phyloP scores from a whole-genome alignment of 2,888 invertebrate species.

The Protodeltote pygarga region DNA sequence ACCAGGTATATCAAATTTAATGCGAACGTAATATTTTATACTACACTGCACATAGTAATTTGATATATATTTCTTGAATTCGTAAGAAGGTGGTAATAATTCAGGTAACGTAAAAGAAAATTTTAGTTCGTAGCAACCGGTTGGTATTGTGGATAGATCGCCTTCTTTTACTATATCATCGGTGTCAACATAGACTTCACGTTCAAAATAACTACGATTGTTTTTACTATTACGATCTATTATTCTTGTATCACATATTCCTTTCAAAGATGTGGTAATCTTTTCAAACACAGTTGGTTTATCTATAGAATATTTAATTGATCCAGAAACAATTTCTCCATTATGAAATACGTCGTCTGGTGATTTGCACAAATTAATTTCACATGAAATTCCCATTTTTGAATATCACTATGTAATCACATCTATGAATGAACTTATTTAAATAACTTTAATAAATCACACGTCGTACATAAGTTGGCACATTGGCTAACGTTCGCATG shows the following conservation, averaged over 20 bases:
- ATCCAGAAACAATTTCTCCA: no score
- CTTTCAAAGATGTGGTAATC: conserved; percentile 1
- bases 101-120: conserved; percentile 55
- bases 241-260: background rate
- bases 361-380: no score
- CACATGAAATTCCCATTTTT: no score
- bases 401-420: no score
- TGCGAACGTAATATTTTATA: conserved; percentile 57
- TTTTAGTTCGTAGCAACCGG: conserved; percentile 48
- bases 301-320: no score
- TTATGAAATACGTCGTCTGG: no score
- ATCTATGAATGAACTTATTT: no score
- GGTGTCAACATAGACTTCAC: conserved; percentile 22
- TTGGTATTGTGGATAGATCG: conserved; percentile 3
- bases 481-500: no score
- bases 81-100: conserved; percentile 50
- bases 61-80: conserved; percentile 22
- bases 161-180: conserved; percentile 25
- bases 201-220: background rate
- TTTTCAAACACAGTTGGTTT: no score
- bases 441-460: no score
- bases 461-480: no score
- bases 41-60: conserved; percentile 38
- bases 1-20: conserved; percentile 57
- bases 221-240: background rate